Conservation (phyloP, 2,888 invertebrate species). For the Philhelius pedissequus region DNA sequence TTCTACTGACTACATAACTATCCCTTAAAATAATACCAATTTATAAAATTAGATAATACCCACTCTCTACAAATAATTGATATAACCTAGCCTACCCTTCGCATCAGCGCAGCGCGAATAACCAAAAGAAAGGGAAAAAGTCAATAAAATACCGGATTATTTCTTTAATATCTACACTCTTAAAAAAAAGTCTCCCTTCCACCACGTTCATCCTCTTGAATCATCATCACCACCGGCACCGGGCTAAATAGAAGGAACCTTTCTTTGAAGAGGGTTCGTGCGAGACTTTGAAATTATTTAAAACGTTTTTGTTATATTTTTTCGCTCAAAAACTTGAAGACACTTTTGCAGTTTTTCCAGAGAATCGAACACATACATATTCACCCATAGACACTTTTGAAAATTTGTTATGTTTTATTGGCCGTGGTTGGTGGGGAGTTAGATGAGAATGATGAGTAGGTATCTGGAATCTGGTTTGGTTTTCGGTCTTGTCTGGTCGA, state of each 20-base stretch:
- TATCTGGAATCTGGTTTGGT: neutral
- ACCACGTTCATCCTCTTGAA: neutral
- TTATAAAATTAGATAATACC: neutral
- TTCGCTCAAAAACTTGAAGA: neutral
- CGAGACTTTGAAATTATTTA: slow-evolving; percentile 59
- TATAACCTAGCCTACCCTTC: neutral
- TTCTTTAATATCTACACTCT: slow-evolving; percentile 58
- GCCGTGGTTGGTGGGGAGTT: slow-evolving; percentile 24
- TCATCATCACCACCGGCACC: neutral
- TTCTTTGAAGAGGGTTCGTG: slow-evolving; percentile 37
- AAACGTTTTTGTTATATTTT: neutral
- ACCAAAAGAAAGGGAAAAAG: slow-evolving; percentile 26
- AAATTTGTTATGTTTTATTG: slow-evolving; percentile 62
- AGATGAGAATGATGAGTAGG: neutral
- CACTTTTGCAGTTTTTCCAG: slow-evolving; percentile 1
- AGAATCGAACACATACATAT: slow-evolving; percentile 1
- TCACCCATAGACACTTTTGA: slow-evolving; percentile 29
- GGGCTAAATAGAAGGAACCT: neutral
- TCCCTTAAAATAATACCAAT: neutral
- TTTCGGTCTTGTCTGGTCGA: neutral
- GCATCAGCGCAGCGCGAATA: neutral
- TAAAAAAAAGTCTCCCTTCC: slow-evolving; percentile 18
- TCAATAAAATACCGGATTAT: slow-evolving; percentile 65
- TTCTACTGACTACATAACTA: neutral
- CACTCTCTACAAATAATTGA: slow-evolving; percentile 44